Percentiles rank a stretch among this genome's conserved stretches.
These are phyloP conservation scores for Heptranchias perlo DNA, from an alignment of 2,113 vertebrate species.

Conservation along the genomic window DNA sequence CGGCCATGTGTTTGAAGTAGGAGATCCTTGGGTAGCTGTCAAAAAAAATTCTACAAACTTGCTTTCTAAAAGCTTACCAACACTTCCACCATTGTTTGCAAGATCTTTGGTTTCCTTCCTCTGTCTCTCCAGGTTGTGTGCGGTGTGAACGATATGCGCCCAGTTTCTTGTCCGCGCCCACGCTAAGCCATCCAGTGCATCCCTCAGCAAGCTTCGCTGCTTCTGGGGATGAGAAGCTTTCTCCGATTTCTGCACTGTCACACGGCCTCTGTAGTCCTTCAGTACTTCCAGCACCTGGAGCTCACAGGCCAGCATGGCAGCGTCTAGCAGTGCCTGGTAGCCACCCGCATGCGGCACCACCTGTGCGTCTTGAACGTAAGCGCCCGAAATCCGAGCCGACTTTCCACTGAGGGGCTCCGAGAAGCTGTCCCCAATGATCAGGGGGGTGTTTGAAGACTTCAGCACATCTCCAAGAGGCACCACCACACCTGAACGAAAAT, in stretches of 20 bases:
- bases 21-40: not conserved
- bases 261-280: constrained; percentile 45
- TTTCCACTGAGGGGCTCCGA: constrained; percentile 71
- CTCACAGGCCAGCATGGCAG: constrained; percentile 58
- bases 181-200: constrained; percentile 55
- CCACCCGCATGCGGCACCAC: constrained; percentile 62
- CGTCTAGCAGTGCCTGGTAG: constrained; percentile 63
- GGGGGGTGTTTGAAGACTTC: constrained; percentile 41
- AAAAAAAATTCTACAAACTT: not conserved
- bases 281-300: constrained; percentile 47
- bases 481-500: constrained; percentile 59
- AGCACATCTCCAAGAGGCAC: constrained; percentile 67
- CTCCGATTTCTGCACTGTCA: constrained; percentile 43
- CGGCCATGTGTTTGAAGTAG: too few relatives aligned
- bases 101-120: constrained; percentile 50
- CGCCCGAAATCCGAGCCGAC: constrained; percentile 56
- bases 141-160: constrained; percentile 58
- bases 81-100: constrained; percentile 55
- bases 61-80: constrained; percentile 52
- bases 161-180: constrained; percentile 55
- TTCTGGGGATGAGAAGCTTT: constrained; percentile 38
- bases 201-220: constrained; percentile 48
- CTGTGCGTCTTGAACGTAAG: constrained; percentile 50
- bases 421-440: constrained; percentile 68
- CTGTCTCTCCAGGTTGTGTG: constrained; percentile 58